phyloP scores from a whole-genome alignment of 2,888 invertebrate species.

The Hirtodrosophila duncani region DNA sequence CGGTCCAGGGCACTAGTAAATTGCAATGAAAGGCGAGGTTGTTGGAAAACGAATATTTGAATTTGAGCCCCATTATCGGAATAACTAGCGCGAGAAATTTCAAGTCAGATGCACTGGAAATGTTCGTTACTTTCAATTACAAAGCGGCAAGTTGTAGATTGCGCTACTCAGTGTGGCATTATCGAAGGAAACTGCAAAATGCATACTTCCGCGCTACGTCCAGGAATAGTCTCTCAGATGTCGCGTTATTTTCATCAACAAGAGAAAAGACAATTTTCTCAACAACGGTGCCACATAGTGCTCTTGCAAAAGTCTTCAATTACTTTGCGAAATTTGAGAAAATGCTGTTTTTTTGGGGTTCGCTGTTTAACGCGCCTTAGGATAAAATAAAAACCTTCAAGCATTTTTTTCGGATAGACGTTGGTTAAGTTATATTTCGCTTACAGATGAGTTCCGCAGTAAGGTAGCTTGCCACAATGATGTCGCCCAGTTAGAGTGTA shows the following conservation, averaged over 20 bases:
- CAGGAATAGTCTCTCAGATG: no score
- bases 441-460: constrained; percentile 94
- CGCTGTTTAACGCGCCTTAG: no score
- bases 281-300: no score
- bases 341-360: no score
- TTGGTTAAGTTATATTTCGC: no score
- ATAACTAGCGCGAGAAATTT: constrained; percentile 8
- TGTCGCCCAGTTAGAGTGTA: constrained; percentile 91
- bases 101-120: constrained; percentile 29
- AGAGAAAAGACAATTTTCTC: not conserved
- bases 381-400: no score
- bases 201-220: no score
- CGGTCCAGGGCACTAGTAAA: constrained; percentile 8
- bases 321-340: not conserved
- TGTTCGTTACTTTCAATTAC: constrained; percentile 48
- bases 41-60: constrained; percentile 39
- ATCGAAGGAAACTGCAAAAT: constrained; percentile 4
- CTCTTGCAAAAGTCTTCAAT: not conserved
- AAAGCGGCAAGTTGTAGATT: constrained; percentile 42
- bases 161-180: constrained; percentile 27
- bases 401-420: no score
- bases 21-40: constrained; percentile 25
- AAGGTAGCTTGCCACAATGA: constrained; percentile 96
- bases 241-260: not conserved
- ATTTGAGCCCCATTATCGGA: constrained; percentile 21